A percentile compares a stretch with the other conserved stretches of the same genome.
phyloP scores from a whole-genome alignment of 2,797 vertebrate species.

The Macropodus opercularis region DNA sequence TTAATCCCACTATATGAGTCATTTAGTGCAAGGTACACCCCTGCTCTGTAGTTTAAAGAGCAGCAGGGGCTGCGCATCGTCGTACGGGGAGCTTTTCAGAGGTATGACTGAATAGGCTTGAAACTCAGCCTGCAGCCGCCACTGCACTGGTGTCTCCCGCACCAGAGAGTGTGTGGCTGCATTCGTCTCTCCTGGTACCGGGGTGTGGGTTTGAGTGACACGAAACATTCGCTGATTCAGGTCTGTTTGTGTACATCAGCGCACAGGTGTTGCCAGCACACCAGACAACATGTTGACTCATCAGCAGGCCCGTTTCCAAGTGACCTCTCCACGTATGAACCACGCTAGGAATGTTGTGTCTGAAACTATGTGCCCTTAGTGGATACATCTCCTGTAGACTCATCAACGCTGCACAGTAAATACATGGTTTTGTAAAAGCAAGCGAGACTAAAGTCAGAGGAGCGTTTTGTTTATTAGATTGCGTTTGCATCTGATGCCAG shows the following conservation, averaged over 20 bases:
- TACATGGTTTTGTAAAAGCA: constrained; percentile 20
- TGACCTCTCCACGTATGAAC: constrained; percentile 55
- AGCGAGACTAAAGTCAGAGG: no score
- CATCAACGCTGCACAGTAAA: background rate
- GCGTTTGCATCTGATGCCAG: constrained; percentile 37
- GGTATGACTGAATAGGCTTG: constrained; percentile 25
- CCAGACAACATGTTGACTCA: constrained; percentile 60
- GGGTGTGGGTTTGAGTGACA: constrained; percentile 63
- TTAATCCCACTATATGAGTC: constrained; percentile 19
- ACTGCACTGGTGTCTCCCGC: constrained; percentile 46
- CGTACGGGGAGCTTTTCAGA: constrained; percentile 23
- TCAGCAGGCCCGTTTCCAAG: constrained; percentile 63
- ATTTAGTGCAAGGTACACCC: constrained; percentile 7
- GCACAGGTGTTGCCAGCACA: constrained; percentile 56
- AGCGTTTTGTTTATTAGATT: constrained; percentile 53
- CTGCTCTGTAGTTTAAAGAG: constrained; percentile 13
- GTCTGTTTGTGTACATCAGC: constrained; percentile 69
- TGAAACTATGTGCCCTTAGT: background rate
- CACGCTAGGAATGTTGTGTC: constrained; percentile 27
- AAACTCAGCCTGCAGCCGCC: constrained; percentile 26
- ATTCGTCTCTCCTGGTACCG: constrained; percentile 56
- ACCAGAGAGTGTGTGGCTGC: constrained; percentile 21
- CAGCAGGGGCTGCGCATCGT: constrained; percentile 16
- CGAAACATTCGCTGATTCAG: constrained; percentile 67
- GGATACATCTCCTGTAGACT: no score